These are phyloP conservation scores for Pandemis heparana DNA, from an alignment of 2,888 invertebrate species.

Conservation along the genomic window DNA sequence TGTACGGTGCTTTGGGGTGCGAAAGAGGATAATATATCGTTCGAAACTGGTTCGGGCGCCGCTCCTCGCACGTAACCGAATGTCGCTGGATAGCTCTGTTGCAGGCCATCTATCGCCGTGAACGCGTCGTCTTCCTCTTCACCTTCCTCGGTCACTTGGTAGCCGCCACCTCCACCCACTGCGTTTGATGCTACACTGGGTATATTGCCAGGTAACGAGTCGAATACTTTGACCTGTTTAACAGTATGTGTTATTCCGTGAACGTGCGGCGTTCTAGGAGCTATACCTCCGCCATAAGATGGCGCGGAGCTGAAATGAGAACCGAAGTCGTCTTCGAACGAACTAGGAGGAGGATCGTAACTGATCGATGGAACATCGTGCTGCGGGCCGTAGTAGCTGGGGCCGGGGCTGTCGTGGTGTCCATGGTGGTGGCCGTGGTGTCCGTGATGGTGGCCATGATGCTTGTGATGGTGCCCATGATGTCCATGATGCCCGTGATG, in stretches of 20 bases:
- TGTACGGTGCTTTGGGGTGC: conserved; percentile 61
- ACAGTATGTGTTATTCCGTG: conserved; percentile 71
- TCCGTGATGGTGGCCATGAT: conserved; percentile 52
- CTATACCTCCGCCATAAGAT: conserved; percentile 56
- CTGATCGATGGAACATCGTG: conserved; percentile 56
- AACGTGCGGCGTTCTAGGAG: conserved; percentile 58
- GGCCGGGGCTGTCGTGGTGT: conserved; percentile 52
- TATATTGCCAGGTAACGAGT: conserved; percentile 68
- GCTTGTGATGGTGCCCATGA: conserved; percentile 49
- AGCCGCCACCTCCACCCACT: conserved; percentile 60
- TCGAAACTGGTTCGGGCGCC: conserved; percentile 56
- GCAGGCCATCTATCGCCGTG: conserved; percentile 66
- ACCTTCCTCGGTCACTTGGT: conserved; percentile 77
- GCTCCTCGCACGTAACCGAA: conserved; percentile 66
- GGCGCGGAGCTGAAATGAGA: conserved; percentile 59
- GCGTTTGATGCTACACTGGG: conserved; percentile 49
- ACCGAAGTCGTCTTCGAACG: conserved; percentile 67
- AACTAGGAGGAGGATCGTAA: conserved; percentile 52
- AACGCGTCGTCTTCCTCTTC: conserved; percentile 72
- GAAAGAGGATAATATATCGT: conserved; percentile 64
- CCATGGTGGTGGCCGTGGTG: conserved; percentile 59
- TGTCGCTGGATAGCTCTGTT: conserved; percentile 69
- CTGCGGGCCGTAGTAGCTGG: conserved; percentile 55
- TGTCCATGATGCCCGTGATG: conserved; percentile 53
- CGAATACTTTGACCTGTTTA: conserved; percentile 77